Evolutionary conservation across 2,113 vertebrate species (phyloP).

Genomic region (Chaetops frenatus): DNA sequence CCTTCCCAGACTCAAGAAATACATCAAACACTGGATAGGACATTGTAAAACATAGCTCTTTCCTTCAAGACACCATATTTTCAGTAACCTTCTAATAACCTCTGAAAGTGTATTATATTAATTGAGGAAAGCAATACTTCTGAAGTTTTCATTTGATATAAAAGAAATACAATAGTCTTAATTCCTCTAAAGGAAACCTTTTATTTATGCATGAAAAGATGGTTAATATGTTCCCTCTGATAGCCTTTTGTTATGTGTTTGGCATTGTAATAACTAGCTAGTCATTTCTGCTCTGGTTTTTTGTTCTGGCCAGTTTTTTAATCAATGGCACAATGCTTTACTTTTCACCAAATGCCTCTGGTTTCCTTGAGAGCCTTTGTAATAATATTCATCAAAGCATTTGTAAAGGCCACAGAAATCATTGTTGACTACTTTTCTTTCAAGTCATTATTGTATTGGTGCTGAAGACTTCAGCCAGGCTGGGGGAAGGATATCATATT

Average conservation of each 20-base stretch:
- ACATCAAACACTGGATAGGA: neutral
- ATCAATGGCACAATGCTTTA: neutral
- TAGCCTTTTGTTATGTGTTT: neutral
- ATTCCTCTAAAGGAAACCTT: neutral
- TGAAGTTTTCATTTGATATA: neutral
- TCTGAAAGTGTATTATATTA: neutral
- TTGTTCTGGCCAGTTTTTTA: neutral
- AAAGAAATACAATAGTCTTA: neutral
- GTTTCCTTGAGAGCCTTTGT: neutral
- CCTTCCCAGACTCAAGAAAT: neutral
- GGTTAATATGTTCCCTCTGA: neutral
- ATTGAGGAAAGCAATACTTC: neutral
- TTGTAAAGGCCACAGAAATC: neutral
- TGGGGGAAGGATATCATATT: neutral
- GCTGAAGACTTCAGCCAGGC: neutral
- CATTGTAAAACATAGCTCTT: neutral
- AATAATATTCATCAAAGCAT: neutral
- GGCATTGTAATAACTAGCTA: neutral
- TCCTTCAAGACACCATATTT: neutral
- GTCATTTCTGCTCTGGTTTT: neutral
- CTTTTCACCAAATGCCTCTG: neutral
- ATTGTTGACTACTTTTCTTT: neutral
- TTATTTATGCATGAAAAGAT: neutral
- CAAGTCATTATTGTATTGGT: neutral
- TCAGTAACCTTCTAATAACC: neutral